Percentiles rank a stretch among this genome's conserved stretches.
Conservation (phyloP, 2,113 vertebrate genomes). For the Phyllopteryx taeniolatus region DNA sequence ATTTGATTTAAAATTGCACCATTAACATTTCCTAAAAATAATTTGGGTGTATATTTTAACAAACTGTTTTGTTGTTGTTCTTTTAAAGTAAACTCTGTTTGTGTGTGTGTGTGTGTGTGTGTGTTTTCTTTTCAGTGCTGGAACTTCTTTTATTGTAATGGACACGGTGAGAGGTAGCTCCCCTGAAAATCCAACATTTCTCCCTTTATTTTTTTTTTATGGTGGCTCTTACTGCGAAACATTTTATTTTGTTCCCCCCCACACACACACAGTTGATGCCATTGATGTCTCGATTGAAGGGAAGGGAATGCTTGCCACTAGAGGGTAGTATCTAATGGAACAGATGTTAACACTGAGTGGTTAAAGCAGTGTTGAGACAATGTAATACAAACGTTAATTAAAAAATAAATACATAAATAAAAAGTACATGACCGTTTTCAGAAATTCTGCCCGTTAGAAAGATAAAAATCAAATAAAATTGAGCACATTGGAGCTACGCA, state of each 20-base stretch:
- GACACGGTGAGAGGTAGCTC: neutral
- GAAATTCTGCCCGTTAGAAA: neutral
- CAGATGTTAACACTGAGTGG: slow-evolving; percentile 24
- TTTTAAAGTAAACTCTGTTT: no score
- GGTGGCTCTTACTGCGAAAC: slow-evolving; percentile 1
- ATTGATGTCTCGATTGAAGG: slow-evolving; percentile 18
- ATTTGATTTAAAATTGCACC: no score
- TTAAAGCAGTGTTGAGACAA: slow-evolving; percentile 7
- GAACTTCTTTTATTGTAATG: slow-evolving; percentile 15
- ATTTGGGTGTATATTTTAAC: no score
- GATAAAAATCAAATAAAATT: neutral
- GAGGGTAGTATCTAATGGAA: slow-evolving; percentile 69
- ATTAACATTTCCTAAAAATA: no score
- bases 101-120: no score
- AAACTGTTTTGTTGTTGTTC: no score
- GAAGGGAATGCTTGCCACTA: slow-evolving; percentile 57
- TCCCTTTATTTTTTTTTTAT: neutral
- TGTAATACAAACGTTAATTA: neutral
- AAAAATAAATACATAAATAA: neutral
- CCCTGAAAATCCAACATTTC: slow-evolving; percentile 11
- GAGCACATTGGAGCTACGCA: neutral
- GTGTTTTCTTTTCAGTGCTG: neutral
- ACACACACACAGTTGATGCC: neutral
- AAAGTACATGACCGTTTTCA: neutral
- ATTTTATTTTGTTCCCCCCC: neutral